Percentiles rank a stretch among this genome's conserved stretches.
Evolutionary conservation across 2,113 vertebrate genomes (phyloP).

Genomic region (Pedetes capensis): DNA sequence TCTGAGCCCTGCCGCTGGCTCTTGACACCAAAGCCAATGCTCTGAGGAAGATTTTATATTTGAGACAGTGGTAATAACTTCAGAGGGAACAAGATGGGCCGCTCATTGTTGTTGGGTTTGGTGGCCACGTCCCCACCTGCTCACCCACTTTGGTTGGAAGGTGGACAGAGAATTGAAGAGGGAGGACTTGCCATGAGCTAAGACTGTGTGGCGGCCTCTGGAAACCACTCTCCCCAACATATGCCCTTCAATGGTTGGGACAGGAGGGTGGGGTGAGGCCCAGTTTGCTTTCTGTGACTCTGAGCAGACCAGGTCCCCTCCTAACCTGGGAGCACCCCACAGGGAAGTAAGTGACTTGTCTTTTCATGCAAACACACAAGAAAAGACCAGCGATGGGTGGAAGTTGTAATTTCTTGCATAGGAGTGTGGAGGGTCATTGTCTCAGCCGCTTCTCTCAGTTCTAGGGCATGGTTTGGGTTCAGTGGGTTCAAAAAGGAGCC

Average conservation of each 20-base stretch:
- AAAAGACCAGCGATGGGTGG: constrained; percentile 92
- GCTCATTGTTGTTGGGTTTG: background rate
- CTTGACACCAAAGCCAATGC: background rate
- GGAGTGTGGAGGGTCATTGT: constrained; percentile 83
- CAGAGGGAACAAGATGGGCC: background rate
- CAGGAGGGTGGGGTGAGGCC: background rate
- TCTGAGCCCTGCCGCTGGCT: background rate
- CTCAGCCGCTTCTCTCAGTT: constrained; percentile 85
- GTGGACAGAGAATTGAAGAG: background rate
- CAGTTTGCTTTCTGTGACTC: constrained; percentile 29
- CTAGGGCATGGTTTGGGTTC: constrained; percentile 87
- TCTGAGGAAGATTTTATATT: background rate
- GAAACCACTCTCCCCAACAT: background rate
- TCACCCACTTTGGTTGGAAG: background rate
- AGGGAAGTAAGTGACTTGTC: constrained; percentile 90
- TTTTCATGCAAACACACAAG: constrained; percentile 82
- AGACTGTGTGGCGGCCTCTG: background rate
- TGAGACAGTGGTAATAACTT: background rate
- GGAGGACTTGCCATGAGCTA: background rate
- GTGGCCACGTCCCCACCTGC: background rate
- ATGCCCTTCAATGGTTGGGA: background rate
- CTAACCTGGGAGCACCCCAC: constrained; percentile 67
- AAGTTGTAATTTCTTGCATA: constrained; percentile 88
- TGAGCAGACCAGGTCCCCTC: constrained; percentile 56
- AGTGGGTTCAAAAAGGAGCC: constrained; percentile 85